A percentile compares a stretch with the other conserved stretches of the same genome.
Evolutionary conservation across 2,888 invertebrate genomes (phyloP).

Genomic region (Nysson spinosus): DNA sequence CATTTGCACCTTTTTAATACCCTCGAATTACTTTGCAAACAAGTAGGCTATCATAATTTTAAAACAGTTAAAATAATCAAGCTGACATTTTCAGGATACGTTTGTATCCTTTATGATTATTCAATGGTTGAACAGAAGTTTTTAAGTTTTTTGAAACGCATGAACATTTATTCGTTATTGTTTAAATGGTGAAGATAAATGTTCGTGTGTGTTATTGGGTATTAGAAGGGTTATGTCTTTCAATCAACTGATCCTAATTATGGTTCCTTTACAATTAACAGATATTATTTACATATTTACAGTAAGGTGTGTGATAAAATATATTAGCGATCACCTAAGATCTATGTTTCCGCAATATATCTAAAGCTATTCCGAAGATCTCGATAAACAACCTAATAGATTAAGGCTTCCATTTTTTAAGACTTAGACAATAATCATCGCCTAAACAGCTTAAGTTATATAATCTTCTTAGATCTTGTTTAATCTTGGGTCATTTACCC

Average conservation of each 20-base stretch:
- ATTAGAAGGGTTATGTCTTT: too few relatives aligned
- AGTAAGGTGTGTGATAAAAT: conserved; percentile 70
- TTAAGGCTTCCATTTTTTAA: conserved; percentile 48
- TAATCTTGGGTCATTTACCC: conserved; percentile 6
- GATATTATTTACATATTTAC: conserved; percentile 68
- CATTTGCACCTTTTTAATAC: too few relatives aligned
- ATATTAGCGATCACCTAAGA: conserved; percentile 66
- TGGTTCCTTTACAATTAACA: conserved; percentile 6
- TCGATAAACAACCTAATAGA: conserved; percentile 41
- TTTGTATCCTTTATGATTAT: too few relatives aligned
- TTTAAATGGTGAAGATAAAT: too few relatives aligned
- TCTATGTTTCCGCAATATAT: conserved; percentile 45
- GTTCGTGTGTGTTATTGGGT: too few relatives aligned
- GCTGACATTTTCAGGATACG: too few relatives aligned
- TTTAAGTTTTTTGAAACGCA: too few relatives aligned
- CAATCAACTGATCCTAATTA: conserved; percentile 12
- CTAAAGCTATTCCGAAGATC: conserved; percentile 52
- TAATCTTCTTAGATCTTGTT: conserved; percentile 13
- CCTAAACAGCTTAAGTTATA: conserved; percentile 46
- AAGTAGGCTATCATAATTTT: too few relatives aligned
- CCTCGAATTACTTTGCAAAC: too few relatives aligned
- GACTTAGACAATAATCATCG: conserved; percentile 27
- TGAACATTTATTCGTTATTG: too few relatives aligned
- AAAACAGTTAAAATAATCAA: too few relatives aligned
- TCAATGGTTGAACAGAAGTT: too few relatives aligned